Conservation (phyloP, 2,113 vertebrate genomes). For the Egretta garzetta region DNA sequence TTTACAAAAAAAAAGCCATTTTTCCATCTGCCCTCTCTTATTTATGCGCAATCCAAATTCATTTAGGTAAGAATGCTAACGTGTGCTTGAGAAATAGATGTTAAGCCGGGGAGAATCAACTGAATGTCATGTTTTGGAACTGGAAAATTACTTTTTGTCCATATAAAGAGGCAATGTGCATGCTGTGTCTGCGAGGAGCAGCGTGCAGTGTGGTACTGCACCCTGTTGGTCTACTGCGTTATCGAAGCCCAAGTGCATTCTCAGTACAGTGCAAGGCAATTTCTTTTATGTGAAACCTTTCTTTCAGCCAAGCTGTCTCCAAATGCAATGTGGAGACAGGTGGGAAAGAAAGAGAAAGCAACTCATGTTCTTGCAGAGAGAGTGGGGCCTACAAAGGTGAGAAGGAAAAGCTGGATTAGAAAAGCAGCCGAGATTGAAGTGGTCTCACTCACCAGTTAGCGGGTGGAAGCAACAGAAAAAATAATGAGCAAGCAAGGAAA, state of each 20-base stretch:
- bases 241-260: neutral
- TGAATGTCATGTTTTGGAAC: neutral
- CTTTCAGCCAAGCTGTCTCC: neutral
- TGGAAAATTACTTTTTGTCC: neutral
- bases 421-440: neutral
- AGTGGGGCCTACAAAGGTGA: neutral
- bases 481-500: neutral
- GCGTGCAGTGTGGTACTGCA: conserved; percentile 59
- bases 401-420: neutral
- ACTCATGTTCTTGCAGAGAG: neutral
- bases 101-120: neutral
- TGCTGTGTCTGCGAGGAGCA: neutral
- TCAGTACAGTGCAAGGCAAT: neutral
- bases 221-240: conserved; percentile 52
- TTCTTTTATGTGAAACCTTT: neutral
- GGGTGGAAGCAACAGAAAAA: neutral
- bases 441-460: neutral
- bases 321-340: neutral
- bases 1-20: neutral
- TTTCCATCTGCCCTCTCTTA: neutral
- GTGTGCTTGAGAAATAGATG: neutral
- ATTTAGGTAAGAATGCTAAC: conserved; percentile 17
- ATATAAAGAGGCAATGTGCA: neutral
- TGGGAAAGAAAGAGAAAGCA: neutral
- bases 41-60: neutral